Base-by-base conservation (phyloP, 2,113 vertebrate species). In the Plecturocebus donacophilus region DNA sequence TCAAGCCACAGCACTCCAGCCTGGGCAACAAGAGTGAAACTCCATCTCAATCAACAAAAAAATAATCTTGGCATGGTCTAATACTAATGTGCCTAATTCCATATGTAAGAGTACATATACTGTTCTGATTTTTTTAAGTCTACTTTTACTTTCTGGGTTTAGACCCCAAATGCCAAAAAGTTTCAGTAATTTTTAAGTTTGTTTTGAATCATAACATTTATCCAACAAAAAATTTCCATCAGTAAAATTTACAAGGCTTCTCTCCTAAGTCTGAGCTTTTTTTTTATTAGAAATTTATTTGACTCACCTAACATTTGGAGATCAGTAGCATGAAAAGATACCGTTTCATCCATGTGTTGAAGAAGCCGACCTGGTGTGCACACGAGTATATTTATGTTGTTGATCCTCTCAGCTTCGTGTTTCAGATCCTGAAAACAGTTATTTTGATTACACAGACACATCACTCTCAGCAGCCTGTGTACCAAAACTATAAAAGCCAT, bases 261-360 rank as follows among this genome's bases (percentile, higher is more conserved):
- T 49, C 79, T 96, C 30, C 10, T 87, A 13, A 52, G 56, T 91
- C 49, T n/a, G 2, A 47, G 19, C 19, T 47, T 49, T 64, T 96
- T 2, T 56, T 23, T 64, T 30, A 85, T n/a, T 68, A 91, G 14
- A 91, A 94, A 88, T 94, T 88, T 14, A 81, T 85, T 54, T 93
- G 45, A 98, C 99, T 98, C 94, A 99, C 99, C 99, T 64, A 99
- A 97, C 99, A 99, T 99, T 96, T 99, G 99, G 49, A 99, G 99
- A 98, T 99, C 98, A n/a, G 99, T 99, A 9, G 99, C 99, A 95
- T 99, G 99, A 97, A 99, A 99, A 92, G 98, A 98, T 0, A 99
- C 99, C 0, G 99, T 99, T 98, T 99, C 99, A 82, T 99, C 99
- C 99, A 99, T 99, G 97, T 99, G 99, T 91, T 99, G 99, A 66